phyloP scores from a whole-genome alignment of 2,797 vertebrate species.

The Chloroceryle amazona region DNA sequence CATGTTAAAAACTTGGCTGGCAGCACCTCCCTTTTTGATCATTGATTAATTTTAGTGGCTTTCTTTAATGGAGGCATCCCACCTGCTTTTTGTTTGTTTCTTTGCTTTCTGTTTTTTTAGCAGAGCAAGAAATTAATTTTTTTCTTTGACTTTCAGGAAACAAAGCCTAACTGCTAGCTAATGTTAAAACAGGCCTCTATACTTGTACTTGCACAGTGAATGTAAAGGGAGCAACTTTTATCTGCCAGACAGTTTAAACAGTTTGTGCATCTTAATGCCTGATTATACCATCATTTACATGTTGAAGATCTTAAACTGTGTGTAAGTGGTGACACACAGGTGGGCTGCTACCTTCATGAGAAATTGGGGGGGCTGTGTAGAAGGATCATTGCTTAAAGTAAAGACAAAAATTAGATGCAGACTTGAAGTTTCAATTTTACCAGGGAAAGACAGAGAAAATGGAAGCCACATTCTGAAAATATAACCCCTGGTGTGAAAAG shows the following conservation, averaged over 20 bases:
- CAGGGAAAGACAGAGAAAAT: not conserved
- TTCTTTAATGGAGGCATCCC: constrained; percentile 22
- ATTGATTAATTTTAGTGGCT: constrained; percentile 11
- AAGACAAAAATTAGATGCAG: not conserved
- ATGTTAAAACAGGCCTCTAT: not conserved
- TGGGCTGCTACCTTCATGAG: not conserved
- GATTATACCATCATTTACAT: not conserved
- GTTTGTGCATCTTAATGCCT: not conserved
- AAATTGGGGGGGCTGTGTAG: not conserved
- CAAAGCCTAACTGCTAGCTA: not conserved
- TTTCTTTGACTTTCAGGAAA: not conserved
- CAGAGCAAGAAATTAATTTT: not conserved
- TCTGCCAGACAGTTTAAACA: not conserved
- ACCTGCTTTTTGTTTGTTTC: not conserved
- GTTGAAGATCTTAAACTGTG: not conserved
- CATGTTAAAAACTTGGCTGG: constrained; percentile 1
- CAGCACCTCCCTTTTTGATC: constrained; percentile 22
- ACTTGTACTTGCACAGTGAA: not conserved
- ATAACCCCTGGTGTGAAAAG: not conserved
- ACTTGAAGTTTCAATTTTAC: not conserved
- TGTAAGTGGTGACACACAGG: not conserved
- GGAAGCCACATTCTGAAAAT: not conserved
- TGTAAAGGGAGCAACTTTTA: not conserved
- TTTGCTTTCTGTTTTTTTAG: not conserved
- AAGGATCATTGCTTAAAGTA: not conserved